Base-by-base conservation (phyloP, 2,113 vertebrate genomes). In the Rhinopomastus cyanomelas region DNA sequence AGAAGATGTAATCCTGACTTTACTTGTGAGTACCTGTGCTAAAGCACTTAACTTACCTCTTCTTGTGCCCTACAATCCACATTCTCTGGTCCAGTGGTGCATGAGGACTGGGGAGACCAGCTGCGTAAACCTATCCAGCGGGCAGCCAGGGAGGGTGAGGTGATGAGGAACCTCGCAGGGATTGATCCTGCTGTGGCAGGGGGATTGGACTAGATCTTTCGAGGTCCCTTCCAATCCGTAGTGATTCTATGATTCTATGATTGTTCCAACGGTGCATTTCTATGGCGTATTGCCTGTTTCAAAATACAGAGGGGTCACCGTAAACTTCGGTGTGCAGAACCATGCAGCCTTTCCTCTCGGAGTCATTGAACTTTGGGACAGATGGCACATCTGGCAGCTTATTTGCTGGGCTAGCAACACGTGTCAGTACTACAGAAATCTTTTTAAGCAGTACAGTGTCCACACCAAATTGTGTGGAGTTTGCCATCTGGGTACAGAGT, bases 251-350 rank as follows among this genome's bases (percentile, higher is more conserved):
- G n/a, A n/a, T n/a, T n/a, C n/a, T n/a, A n/a, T n/a, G n/a, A n/a
- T 98, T 97, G 52, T 98, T 99, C 86, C 96, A 95, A 81, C 98
- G 98, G 81, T 97, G 96, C 97, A 99, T 98, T 85, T 98, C 98
- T 90, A 99, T 52, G 9, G 97, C 98, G 92, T 98, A 98, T 27
- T 98, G 66, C 68, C 97, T 98, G 94, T 86, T 61, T 60, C 56
- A 66, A 27, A 68, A 74, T 7, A 77, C 16, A 88, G 46, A 87
- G 30, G 11, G 15, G 5, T 64, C 34, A 48, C 56, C 51, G 69
- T 11, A 12, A 57, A 29, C 13, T 66, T 25, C 72, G 42, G 5
- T 34, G 3, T 19, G 23, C 52, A 59, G 51, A 89, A 52, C 18
- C 39, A 65, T 37, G 16, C 59, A 42, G 15, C 8, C 27, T 60